Evolutionary conservation across 2,797 vertebrate genomes (phyloP), one percentile per base, ranked within the genome.

Genomic region (Sciurus carolinensis): DNA sequence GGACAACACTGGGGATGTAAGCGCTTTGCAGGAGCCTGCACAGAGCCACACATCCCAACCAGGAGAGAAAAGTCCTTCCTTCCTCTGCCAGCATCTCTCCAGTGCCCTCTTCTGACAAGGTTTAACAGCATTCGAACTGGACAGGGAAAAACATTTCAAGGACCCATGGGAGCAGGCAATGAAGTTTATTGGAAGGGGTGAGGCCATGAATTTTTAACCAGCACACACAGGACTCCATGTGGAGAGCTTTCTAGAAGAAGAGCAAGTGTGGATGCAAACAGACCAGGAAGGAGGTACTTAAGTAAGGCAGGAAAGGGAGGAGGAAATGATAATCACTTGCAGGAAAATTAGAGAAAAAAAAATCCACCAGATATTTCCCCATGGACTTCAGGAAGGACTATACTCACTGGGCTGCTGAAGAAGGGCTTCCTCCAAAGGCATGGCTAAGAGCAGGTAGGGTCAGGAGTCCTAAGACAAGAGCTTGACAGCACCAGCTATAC

Each of bases 41-140:
- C 7, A 57, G 50, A 91, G 62, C 47, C 5, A 1, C 1, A 2
- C 33, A 3, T 7, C 9, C 24, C 30, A 50, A 4, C 11, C 0
- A 11, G 33, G 12, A 28, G 24, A 47, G 52, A 54, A 84, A 79
- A 36, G 14, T 7, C 44, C n/a, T 85, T 73, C 28, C 39, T 62
- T 62, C 59, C 59, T 82, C 54, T 44, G 36, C 39, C 30, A 80
- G 57, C 72, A 81, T 50, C 69, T 95, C 91, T 90, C 86, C 50
- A 80, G 82, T 18, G 89, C 89, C 94, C 86, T 96, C 95, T 96
- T 47, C 75, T 87, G 91, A 57, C 59, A 36, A 75, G 30, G 33
- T 3, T 76, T 36, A 83, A n/a, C 30, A 79, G 50, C 30, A 1
- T 5, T 11, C 26, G 76, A 54, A 59, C 18, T 26, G 5, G 57